Percentiles rank a stretch among this genome's conserved stretches.
These are phyloP conservation scores for Poeciliopsis turrubarensis DNA, from an alignment of 2,113 vertebrate species.

Conservation along the genomic window DNA sequence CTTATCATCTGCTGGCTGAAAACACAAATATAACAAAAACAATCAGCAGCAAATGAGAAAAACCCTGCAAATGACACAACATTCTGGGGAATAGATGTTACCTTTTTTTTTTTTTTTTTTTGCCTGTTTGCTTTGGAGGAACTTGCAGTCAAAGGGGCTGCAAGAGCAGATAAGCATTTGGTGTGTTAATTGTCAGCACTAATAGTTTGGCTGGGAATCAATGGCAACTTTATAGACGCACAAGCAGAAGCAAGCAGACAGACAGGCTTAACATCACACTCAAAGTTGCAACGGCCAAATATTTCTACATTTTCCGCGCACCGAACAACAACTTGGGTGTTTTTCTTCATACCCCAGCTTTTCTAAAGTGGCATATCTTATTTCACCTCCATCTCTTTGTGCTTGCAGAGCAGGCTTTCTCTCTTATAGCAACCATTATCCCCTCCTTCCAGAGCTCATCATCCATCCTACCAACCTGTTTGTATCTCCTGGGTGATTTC, in stretches of 20 bases:
- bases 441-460: constrained; percentile 26
- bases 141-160: constrained; percentile 34
- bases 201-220: constrained; percentile 55
- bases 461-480: constrained; percentile 11
- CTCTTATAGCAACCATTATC: not conserved
- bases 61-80: not conserved
- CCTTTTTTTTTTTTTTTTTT: too few relatives aligned
- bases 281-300: constrained; percentile 60
- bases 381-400: constrained; percentile 1
- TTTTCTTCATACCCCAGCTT: constrained; percentile 9
- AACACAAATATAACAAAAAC: constrained; percentile 22
- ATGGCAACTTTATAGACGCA: constrained; percentile 53
- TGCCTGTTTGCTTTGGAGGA: not conserved
- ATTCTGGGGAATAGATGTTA: not conserved
- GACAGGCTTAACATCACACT: constrained; percentile 25
- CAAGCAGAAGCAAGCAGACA: constrained; percentile 40
- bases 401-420: not conserved
- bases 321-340: constrained; percentile 33
- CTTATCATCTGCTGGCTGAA: constrained; percentile 32
- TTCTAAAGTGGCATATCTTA: constrained; percentile 9
- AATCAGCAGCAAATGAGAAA: not conserved
- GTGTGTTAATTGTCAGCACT: constrained; percentile 58
- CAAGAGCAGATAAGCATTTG: constrained; percentile 38
- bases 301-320: constrained; percentile 41
- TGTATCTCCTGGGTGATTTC: constrained; percentile 46